A percentile compares a stretch with the other conserved stretches of the same genome.
Evolutionary conservation across 2,888 invertebrate species (phyloP).

Genomic region (Galeopsomyia nigrocyanea): DNA sequence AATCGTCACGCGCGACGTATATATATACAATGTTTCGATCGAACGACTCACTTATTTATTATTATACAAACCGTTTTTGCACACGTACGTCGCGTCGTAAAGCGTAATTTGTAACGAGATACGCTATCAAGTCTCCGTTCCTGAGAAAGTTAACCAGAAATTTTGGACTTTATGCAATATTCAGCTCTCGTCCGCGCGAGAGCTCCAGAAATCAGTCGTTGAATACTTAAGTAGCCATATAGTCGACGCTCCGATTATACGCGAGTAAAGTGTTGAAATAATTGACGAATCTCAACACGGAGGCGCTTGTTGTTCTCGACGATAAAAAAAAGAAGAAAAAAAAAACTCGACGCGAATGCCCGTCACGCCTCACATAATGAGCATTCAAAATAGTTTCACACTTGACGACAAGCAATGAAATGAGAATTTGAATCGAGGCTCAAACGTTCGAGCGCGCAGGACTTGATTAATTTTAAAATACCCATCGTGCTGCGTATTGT

Average conservation of each 20-base stretch:
- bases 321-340: conserved; percentile 16
- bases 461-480: background rate
- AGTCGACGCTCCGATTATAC: conserved; percentile 50
- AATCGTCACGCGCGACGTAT: too few relatives aligned
- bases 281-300: conserved; percentile 55
- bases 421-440: conserved; percentile 6
- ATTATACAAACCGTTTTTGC: too few relatives aligned
- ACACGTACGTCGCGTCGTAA: too few relatives aligned
- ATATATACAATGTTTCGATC: too few relatives aligned
- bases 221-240: conserved; percentile 59
- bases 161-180: conserved; percentile 48
- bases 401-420: background rate
- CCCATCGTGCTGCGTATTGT: too few relatives aligned
- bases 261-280: conserved; percentile 62
- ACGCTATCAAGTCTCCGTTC: too few relatives aligned
- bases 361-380: conserved; percentile 24
- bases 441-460: conserved; percentile 8
- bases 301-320: background rate
- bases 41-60: too few relatives aligned
- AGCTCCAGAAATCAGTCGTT: conserved; percentile 47
- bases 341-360: conserved; percentile 3
- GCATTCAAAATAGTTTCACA: conserved; percentile 22
- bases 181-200: conserved; percentile 55
- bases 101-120: too few relatives aligned
- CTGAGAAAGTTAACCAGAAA: too few relatives aligned